These are phyloP conservation scores for Pseudobourletiella spinata DNA, from an alignment of 1,140 invertebrate genomes.

Conservation along the genomic window DNA sequence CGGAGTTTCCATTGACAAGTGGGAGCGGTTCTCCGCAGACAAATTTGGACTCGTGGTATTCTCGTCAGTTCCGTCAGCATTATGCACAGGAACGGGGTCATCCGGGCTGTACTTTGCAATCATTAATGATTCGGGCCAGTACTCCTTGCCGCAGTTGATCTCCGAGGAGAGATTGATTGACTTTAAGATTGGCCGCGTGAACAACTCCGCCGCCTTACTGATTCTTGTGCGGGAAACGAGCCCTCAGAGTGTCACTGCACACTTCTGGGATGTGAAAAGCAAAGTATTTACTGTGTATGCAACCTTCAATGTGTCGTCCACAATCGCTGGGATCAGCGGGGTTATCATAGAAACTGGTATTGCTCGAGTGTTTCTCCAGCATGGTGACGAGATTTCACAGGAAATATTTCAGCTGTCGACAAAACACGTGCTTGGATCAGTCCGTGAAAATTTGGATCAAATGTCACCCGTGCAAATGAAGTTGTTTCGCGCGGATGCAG, in stretches of 20 bases:
- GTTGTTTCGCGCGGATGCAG: not conserved
- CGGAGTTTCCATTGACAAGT: not conserved
- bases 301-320: not conserved
- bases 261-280: not conserved
- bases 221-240: not conserved
- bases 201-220: not conserved
- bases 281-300: not conserved
- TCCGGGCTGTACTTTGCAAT: not conserved
- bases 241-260: not conserved
- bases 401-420: not conserved
- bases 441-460: not conserved
- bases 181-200: constrained; percentile 1
- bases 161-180: not conserved
- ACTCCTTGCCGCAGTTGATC: not conserved
- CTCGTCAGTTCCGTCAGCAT: not conserved
- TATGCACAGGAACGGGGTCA: not conserved
- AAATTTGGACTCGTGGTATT: constrained; percentile 7
- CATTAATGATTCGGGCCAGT: not conserved
- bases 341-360: not conserved
- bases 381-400: not conserved
- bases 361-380: not conserved
- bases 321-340: not conserved
- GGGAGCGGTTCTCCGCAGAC: not conserved
- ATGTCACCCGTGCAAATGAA: not conserved
- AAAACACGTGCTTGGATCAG: too few relatives aligned